Conservation (phyloP, 2,113 vertebrate species). For the Phyllopteryx taeniolatus region DNA sequence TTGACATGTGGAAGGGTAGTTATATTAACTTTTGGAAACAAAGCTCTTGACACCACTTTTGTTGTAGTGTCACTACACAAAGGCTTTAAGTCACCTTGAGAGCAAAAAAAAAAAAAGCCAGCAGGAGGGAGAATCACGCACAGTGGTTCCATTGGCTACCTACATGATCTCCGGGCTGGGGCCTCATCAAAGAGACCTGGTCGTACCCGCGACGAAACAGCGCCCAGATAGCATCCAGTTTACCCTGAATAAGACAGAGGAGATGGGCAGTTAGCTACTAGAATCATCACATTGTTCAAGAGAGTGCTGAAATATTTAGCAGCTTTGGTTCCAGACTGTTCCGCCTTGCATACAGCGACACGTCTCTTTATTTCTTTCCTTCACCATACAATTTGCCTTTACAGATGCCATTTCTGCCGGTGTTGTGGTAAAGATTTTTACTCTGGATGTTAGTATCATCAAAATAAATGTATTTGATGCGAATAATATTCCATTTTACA, state of each 20-base stretch:
- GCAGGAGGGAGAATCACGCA: background rate
- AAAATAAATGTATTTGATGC: no score
- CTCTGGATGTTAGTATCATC: no score
- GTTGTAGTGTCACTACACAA: background rate
- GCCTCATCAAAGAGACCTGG: slow-evolving; percentile 87
- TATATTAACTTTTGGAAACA: background rate
- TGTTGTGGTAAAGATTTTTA: no score
- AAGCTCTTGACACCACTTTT: background rate
- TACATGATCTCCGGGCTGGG: slow-evolving; percentile 85
- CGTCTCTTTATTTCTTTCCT: no score
- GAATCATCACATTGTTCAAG: slow-evolving; percentile 5
- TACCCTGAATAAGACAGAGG: slow-evolving; percentile 75
- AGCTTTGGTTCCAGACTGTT: background rate
- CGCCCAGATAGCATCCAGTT: slow-evolving; percentile 85
- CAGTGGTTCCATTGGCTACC: slow-evolving; percentile 40
- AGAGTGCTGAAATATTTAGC: background rate
- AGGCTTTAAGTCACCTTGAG: background rate
- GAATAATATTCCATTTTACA: no score
- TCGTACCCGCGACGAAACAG: slow-evolving; percentile 85
- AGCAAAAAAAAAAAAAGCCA: background rate
- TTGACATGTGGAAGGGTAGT: background rate
- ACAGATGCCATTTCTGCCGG: background rate
- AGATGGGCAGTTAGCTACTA: slow-evolving; percentile 15
- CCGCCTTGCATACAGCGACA: no score
- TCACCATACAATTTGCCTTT: background rate